Evolutionary conservation across 2,888 invertebrate genomes (phyloP).

Genomic region (Drosophila suboccidentalis): DNA sequence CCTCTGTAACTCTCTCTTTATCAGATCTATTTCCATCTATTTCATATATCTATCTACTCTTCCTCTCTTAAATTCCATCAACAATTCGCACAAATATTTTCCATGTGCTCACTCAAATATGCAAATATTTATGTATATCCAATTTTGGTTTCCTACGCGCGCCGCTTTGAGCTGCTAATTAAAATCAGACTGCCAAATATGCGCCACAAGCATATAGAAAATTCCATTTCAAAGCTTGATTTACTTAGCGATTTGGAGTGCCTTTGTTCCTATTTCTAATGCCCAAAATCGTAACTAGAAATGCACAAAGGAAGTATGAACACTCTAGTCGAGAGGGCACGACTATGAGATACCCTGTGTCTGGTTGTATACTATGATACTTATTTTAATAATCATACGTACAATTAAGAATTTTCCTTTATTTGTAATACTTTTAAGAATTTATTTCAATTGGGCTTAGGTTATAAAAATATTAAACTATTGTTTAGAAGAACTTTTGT

Average conservation of each 20-base stretch:
- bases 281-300: not conserved
- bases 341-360: no score
- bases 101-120: slow-evolving; percentile 73
- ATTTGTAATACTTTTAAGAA: no score
- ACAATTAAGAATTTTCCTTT: no score
- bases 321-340: no score
- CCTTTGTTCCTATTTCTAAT: slow-evolving; percentile 5
- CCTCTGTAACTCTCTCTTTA: not conserved
- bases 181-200: slow-evolving; percentile 62
- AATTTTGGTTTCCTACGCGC: slow-evolving; percentile 38
- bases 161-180: slow-evolving; percentile 64
- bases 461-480: no score
- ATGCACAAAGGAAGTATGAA: no score
- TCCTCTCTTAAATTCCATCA: slow-evolving; percentile 37
- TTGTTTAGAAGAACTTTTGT: no score
- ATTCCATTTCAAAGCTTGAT: slow-evolving; percentile 34
- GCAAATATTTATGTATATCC: slow-evolving; percentile 75
- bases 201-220: slow-evolving; percentile 18
- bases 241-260: slow-evolving; percentile 27
- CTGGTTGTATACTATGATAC: no score
- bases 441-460: no score
- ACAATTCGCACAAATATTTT: slow-evolving; percentile 65
- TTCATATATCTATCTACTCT: not conserved
- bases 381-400: not conserved
- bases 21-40: not conserved